Conservation (phyloP, 2,797 vertebrate genomes). For the Takifugu rubripes region DNA sequence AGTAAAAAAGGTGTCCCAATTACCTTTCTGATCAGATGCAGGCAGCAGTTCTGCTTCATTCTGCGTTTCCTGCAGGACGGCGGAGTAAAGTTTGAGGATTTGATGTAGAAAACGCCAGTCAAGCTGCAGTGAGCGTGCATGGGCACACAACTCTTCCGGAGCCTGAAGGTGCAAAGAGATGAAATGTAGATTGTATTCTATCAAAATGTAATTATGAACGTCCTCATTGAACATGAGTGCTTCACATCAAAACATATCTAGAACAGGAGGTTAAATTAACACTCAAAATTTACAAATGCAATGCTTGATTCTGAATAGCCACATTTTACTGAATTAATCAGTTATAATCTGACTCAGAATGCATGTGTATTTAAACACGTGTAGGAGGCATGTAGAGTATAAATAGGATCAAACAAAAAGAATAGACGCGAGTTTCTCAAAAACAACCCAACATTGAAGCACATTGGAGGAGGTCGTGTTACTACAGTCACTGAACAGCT, state of each 20-base stretch:
- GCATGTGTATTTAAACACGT: too few species aligned
- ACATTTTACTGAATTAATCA: too few species aligned
- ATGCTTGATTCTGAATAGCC: too few species aligned
- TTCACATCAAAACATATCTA: background rate
- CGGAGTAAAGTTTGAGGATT: slow-evolving; percentile 61
- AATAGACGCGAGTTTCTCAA: too few species aligned
- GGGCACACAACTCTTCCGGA: slow-evolving; percentile 72
- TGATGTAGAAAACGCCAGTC: slow-evolving; percentile 66
- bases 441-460: too few species aligned
- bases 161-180: slow-evolving; percentile 56
- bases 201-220: background rate
- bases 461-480: too few species aligned
- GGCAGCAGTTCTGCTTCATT: slow-evolving; percentile 53
- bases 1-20: background rate
- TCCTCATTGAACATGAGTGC: background rate
- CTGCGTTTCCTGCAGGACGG: slow-evolving; percentile 54
- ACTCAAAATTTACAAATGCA: too few species aligned
- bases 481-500: too few species aligned
- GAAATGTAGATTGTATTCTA: background rate
- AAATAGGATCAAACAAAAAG: too few species aligned
- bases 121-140: slow-evolving; percentile 59
- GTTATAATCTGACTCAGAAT: too few species aligned
- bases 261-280: too few species aligned
- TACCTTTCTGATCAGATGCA: slow-evolving; percentile 74
- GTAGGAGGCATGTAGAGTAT: too few species aligned